Evolutionary conservation across 2,888 invertebrate species (phyloP).

Genomic region (Yponomeuta sedellus): DNA sequence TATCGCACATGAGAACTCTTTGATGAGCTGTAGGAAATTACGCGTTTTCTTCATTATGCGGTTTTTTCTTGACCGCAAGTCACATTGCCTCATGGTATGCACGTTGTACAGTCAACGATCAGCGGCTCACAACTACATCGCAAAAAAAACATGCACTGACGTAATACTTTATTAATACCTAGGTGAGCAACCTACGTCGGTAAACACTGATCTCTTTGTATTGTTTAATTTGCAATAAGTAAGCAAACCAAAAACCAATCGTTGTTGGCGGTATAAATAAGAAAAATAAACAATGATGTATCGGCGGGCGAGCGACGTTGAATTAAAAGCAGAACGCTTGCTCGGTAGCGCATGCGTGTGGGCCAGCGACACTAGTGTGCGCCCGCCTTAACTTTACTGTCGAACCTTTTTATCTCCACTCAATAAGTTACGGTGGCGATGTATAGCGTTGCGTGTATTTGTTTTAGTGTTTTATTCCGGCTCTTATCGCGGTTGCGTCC

Average conservation of each 20-base stretch:
- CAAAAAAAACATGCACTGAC: too few species aligned
- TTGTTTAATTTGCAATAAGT: background rate
- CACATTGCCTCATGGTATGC: background rate
- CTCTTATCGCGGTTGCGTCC: constrained; percentile 29
- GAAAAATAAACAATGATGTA: background rate
- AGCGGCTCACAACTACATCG: background rate
- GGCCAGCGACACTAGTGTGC: constrained; percentile 11
- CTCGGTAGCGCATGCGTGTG: constrained; percentile 5
- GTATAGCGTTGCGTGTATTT: constrained; percentile 29
- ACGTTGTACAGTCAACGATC: background rate
- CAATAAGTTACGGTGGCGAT: constrained; percentile 29
- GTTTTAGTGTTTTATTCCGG: constrained; percentile 29
- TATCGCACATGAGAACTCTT: background rate
- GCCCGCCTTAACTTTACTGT: constrained; percentile 11
- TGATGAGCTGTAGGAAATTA: background rate
- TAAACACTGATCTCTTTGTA: too few species aligned
- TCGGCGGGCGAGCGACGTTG: constrained; percentile 6
- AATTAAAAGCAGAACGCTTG: background rate
- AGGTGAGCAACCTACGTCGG: too few species aligned
- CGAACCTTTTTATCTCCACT: constrained; percentile 27
- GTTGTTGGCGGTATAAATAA: background rate
- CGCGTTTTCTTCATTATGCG: background rate
- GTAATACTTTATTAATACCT: too few species aligned
- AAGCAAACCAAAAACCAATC: background rate
- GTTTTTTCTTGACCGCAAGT: constrained; percentile 2